phyloP scores from a whole-genome alignment of 2,113 vertebrate genomes.

The Stegastes partitus region DNA sequence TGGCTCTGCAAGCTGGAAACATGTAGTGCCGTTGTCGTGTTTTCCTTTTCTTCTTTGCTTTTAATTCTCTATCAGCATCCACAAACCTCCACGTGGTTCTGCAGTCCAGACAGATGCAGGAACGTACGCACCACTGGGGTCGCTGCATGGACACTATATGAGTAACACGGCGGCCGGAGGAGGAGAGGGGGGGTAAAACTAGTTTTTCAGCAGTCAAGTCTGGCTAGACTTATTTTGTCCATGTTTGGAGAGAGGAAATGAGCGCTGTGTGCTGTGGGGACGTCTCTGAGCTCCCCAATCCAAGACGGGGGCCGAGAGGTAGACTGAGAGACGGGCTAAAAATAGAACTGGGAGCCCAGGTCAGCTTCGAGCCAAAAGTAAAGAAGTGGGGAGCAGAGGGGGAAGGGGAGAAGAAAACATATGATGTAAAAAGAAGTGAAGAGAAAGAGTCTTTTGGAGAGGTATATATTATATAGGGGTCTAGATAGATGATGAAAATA shows the following conservation, averaged over 20 bases:
- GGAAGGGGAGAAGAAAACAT: conserved; percentile 1
- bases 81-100: conserved; percentile 48
- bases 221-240: conserved; percentile 72
- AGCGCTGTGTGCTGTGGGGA: conserved; percentile 60
- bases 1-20: background rate
- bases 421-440: conserved; percentile 34
- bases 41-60: background rate
- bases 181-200: background rate
- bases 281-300: conserved; percentile 63
- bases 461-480: background rate
- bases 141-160: conserved; percentile 51
- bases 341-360: conserved; percentile 68
- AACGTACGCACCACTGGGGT: conserved; percentile 52
- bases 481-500: conserved; percentile 1
- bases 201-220: conserved; percentile 55
- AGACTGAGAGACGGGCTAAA: conserved; percentile 66
- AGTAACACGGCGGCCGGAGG: conserved; percentile 46
- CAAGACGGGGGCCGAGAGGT: conserved; percentile 60
- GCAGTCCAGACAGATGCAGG: conserved; percentile 48
- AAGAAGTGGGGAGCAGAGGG: conserved; percentile 35
- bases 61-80: conserved; percentile 10
- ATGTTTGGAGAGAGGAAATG: conserved; percentile 79
- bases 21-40: background rate
- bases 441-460: conserved; percentile 16
- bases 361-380: conserved; percentile 54